Percentiles rank a stretch among this genome's conserved stretches.
Conservation (phyloP, 1,140 invertebrate species). For the Drosophila tsacasi region DNA sequence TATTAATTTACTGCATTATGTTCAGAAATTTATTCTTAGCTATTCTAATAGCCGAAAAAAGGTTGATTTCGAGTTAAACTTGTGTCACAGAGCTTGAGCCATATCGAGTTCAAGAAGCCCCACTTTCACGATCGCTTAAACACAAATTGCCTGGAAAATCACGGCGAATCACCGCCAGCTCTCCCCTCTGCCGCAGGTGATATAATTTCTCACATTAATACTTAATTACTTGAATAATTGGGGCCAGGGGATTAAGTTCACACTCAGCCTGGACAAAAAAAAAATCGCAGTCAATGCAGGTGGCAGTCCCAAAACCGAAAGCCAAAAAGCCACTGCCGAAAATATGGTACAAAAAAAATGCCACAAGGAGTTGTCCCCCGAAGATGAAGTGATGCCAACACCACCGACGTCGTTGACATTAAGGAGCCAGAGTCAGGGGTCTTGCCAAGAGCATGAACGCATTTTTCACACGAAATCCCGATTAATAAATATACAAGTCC, state of each 20-base stretch:
- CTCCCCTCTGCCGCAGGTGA: conserved; percentile 64
- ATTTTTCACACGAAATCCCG: conserved; percentile 83
- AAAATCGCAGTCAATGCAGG: conserved; percentile 57
- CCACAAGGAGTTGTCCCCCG: conserved; percentile 30
- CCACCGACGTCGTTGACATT: conserved; percentile 81
- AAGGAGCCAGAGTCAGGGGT: conserved; percentile 57
- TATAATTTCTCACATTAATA: conserved; percentile 83
- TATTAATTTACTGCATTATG: background rate
- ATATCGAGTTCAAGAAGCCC: conserved; percentile 51
- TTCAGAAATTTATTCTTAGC: background rate
- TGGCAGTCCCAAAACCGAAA: conserved; percentile 43
- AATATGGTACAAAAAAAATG: conserved; percentile 10
- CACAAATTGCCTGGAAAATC: conserved; percentile 80
- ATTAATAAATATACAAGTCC: conserved; percentile 80
- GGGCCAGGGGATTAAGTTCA: conserved; percentile 79
- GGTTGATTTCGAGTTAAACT: background rate
- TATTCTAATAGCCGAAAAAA: background rate
- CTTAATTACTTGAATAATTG: conserved; percentile 84
- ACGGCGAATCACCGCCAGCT: conserved; percentile 37
- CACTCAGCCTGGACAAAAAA: conserved; percentile 46
- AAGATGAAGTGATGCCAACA: conserved; percentile 78
- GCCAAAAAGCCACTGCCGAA: conserved; percentile 34
- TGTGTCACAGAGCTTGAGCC: background rate
- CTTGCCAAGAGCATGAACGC: conserved; percentile 52
- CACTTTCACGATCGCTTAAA: conserved; percentile 63